Conservation (phyloP, 2,113 vertebrate species). For the Pelecanus crispus region DNA sequence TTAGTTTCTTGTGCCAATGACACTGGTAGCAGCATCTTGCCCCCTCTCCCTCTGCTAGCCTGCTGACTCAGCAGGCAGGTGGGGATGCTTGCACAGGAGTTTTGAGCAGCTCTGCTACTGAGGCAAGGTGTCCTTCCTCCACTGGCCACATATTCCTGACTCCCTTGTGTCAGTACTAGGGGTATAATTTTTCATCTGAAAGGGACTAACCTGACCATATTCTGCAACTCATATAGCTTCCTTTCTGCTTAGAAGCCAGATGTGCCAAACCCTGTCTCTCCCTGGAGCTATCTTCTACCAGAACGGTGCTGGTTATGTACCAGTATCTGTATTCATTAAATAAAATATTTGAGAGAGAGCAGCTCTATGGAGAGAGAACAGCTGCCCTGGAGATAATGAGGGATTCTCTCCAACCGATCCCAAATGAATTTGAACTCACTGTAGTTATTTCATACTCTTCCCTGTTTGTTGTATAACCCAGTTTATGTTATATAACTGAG, state of each 20-base stretch:
- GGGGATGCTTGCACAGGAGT: not conserved
- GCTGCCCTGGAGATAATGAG: constrained; percentile 30
- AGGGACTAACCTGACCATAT: not conserved
- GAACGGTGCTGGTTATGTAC: not conserved
- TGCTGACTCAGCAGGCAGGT: not conserved
- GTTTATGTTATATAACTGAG: not conserved
- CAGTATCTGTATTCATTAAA: not conserved
- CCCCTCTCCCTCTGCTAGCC: not conserved
- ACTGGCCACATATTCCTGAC: not conserved
- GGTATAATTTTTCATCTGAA: not conserved
- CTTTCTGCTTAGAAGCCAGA: not conserved
- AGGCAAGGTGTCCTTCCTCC: not conserved
- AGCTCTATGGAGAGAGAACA: not conserved
- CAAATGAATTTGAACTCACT: constrained; percentile 1
- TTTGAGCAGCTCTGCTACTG: not conserved
- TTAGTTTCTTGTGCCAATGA: not conserved
- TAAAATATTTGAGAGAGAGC: not conserved
- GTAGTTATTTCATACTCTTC: not conserved
- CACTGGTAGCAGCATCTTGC: not conserved
- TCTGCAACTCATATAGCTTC: not conserved
- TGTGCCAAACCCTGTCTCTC: not conserved
- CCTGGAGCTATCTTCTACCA: not conserved
- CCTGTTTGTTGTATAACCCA: constrained; percentile 28
- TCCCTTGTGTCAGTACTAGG: not conserved
- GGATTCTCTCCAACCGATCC: not conserved